A percentile compares a stretch with the other conserved stretches of the same genome.
Evolutionary conservation across 35 echinoderm and acorn worm genomes (phyloP).

Genomic region (Apostichopus californicus): DNA sequence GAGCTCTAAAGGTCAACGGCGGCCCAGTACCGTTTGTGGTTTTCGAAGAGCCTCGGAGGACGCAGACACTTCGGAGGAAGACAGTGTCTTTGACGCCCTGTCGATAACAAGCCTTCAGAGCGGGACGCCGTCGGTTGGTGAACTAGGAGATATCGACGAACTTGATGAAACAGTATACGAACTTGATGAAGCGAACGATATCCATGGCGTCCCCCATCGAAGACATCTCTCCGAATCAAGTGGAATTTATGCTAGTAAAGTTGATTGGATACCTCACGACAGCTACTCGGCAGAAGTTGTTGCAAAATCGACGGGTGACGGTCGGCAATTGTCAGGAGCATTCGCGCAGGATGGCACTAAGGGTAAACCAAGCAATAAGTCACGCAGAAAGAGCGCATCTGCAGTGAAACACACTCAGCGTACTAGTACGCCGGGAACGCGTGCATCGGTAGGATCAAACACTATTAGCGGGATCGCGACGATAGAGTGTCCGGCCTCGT

Average conservation of each 20-base stretch:
- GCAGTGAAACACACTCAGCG: neutral
- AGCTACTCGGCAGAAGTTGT: neutral
- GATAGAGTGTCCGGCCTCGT: constrained; percentile 19
- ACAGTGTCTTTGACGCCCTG: neutral
- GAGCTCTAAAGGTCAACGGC: neutral
- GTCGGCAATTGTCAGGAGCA: neutral
- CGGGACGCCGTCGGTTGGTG: constrained; percentile 16
- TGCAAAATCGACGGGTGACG: neutral
- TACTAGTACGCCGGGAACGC: neutral
- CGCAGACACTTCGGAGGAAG: neutral
- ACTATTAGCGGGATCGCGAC: neutral
- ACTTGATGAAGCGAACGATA: neutral
- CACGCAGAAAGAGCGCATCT: constrained; percentile 23
- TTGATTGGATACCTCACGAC: too few relatives aligned
- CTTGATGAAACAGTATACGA: neutral
- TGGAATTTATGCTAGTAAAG: neutral
- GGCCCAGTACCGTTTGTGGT: constrained; percentile 31
- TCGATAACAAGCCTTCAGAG: constrained; percentile 38
- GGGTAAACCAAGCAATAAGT: neutral
- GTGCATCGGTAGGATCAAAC: neutral
- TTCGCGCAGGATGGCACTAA: too few relatives aligned
- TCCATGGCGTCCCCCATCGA: neutral
- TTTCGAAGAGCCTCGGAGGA: neutral
- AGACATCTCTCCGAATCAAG: neutral
- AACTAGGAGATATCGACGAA: constrained; percentile 1